Percentiles rank a stretch among this genome's conserved stretches.
These are phyloP conservation scores for Etia nguti DNA, from an alignment of 2,113 vertebrate genomes.

Conservation along the genomic window DNA sequence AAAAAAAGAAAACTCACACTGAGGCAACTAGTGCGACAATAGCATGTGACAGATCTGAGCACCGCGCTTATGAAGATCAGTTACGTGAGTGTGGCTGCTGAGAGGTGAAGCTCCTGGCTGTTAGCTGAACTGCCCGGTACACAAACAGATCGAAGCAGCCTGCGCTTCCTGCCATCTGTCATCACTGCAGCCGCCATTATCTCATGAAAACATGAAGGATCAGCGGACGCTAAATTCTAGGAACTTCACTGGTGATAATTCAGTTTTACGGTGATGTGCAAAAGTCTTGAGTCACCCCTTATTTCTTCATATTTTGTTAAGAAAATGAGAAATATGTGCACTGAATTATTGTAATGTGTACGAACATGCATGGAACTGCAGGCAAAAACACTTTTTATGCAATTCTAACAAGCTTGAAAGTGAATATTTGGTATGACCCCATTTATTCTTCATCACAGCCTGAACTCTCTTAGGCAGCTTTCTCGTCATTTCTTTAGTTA, in stretches of 20 bases:
- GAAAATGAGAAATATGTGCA: background rate
- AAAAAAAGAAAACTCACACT: background rate
- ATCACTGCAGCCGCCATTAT: background rate
- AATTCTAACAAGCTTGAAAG: background rate
- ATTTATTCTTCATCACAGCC: background rate
- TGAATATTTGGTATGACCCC: background rate
- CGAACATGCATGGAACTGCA: background rate
- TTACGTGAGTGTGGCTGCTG: background rate
- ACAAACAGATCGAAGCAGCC: background rate
- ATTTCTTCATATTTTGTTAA: background rate
- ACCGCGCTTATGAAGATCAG: constrained; percentile 14
- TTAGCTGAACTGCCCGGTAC: background rate
- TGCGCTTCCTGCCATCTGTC: constrained; percentile 9
- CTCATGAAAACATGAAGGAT: background rate
- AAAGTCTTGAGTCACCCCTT: background rate
- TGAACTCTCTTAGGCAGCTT: background rate
- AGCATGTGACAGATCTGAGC: constrained; percentile 10
- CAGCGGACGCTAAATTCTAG: background rate
- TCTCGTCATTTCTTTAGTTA: background rate
- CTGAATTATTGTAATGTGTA: background rate
- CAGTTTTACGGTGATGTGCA: background rate
- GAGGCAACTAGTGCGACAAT: background rate
- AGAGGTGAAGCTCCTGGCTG: background rate
- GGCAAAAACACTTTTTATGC: background rate
- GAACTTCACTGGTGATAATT: background rate